Conservation (phyloP, 2,888 invertebrate species). For the Perdita meconis region DNA sequence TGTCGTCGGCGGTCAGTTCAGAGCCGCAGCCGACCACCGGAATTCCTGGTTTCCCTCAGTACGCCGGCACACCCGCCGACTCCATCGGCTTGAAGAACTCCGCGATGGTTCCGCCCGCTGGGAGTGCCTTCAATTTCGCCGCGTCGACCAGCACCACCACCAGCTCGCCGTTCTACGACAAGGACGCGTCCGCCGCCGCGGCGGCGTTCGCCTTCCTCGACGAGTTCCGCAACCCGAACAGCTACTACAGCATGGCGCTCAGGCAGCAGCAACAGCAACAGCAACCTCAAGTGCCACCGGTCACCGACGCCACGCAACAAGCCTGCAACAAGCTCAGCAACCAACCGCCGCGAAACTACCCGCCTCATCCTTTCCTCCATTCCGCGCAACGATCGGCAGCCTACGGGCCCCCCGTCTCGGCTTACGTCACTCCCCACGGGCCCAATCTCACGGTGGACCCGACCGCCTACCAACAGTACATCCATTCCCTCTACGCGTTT, state of each 20-base stretch:
- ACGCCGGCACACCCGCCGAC: constrained; percentile 73
- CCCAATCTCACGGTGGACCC: constrained; percentile 81
- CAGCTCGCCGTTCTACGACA: constrained; percentile 80
- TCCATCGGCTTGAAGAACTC: constrained; percentile 88
- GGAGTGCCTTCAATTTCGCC: constrained; percentile 94
- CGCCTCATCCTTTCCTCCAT: constrained; percentile 81
- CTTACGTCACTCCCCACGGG: constrained; percentile 81
- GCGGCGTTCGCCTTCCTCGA: constrained; percentile 82
- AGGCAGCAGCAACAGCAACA: constrained; percentile 71
- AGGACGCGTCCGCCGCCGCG: constrained; percentile 79
- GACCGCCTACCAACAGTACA: constrained; percentile 82
- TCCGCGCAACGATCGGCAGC: constrained; percentile 79
- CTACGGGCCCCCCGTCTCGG: constrained; percentile 81
- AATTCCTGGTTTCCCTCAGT: constrained; percentile 79
- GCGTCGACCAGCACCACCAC: constrained; percentile 85
- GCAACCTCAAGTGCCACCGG: constrained; percentile 71
- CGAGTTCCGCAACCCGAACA: constrained; percentile 81
- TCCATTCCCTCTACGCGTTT: constrained; percentile 82
- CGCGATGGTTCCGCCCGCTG: constrained; percentile 88
- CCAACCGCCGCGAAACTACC: constrained; percentile 78
- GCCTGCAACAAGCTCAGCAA: constrained; percentile 79
- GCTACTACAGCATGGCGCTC: constrained; percentile 80
- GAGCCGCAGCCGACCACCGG: constrained; percentile 68
- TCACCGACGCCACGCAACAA: constrained; percentile 68
- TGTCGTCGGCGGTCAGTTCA: constrained; percentile 58